Percentiles rank a stretch among this genome's conserved stretches.
Conservation (phyloP, 2,888 invertebrate genomes). For the Reticulitermes lucifugus region DNA sequence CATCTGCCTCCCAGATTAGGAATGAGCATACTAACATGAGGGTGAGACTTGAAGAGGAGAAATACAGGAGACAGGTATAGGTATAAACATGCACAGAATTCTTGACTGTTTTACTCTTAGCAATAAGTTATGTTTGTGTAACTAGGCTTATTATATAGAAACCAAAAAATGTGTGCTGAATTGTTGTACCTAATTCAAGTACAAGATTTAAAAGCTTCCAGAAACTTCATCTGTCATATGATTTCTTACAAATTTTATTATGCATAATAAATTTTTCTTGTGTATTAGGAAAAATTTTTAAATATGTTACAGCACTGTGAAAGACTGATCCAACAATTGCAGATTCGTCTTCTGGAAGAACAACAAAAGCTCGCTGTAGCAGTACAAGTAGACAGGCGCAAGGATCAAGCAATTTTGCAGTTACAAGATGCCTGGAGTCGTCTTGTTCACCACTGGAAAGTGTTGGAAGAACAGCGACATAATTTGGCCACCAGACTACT, state of each 20-base stretch:
- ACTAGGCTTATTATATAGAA: too few relatives aligned
- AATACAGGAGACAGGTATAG: conserved; percentile 79
- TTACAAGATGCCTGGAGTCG: conserved; percentile 75
- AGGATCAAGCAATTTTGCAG: conserved; percentile 76
- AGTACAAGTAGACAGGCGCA: conserved; percentile 79
- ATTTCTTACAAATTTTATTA: too few relatives aligned
- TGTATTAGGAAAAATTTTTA: conserved; percentile 34
- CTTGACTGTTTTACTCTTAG: too few relatives aligned
- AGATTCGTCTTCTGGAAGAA: conserved; percentile 78
- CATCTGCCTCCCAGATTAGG: conserved; percentile 56
- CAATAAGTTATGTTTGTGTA: too few relatives aligned
- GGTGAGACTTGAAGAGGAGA: conserved; percentile 78
- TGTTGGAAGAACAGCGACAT: conserved; percentile 57
- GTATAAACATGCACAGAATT: not conserved
- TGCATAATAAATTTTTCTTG: conserved; percentile 9
- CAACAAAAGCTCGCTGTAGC: conserved; percentile 86
- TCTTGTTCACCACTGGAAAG: conserved; percentile 61
- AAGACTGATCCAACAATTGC: conserved; percentile 78
- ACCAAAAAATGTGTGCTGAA: too few relatives aligned
- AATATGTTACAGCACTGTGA: conserved; percentile 75
- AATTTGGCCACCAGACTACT: conserved; percentile 54
- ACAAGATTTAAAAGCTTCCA: too few relatives aligned
- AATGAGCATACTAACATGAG: conserved; percentile 57
- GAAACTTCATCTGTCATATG: too few relatives aligned
- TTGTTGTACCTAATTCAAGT: too few relatives aligned